Conservation (phyloP, 2,113 vertebrate genomes). For the Stigmatopora nigra region DNA sequence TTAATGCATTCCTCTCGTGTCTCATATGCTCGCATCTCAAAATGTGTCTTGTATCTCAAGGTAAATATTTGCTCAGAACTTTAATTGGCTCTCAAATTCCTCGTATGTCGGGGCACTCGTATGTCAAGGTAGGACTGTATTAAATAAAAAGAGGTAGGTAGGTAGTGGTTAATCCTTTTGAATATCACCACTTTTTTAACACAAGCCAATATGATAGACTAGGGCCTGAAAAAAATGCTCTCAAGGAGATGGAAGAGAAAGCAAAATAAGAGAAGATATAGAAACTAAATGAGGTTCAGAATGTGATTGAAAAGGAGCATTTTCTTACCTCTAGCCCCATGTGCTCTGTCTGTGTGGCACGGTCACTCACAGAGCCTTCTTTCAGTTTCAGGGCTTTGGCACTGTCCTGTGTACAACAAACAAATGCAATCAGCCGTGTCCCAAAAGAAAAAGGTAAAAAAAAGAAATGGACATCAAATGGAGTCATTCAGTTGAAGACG, state of each 20-base stretch:
- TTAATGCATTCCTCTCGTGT: no score
- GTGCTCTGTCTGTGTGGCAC: conserved; percentile 89
- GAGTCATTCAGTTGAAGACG: conserved; percentile 22
- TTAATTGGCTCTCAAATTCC: no score
- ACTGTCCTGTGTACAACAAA: conserved; percentile 77
- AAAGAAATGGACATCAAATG: conserved; percentile 22
- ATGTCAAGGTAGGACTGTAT: no score
- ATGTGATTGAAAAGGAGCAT: neutral
- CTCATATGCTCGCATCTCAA: no score
- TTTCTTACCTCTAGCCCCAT: conserved; percentile 84
- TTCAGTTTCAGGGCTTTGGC: conserved; percentile 77
- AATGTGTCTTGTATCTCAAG: no score
- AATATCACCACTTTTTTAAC: conserved; percentile 32
- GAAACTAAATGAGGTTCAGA: conserved; percentile 22
- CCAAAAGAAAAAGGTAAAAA: conserved; percentile 11
- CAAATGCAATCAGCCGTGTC: conserved; percentile 35
- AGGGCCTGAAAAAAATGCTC: conserved; percentile 25
- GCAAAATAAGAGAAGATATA: conserved; percentile 6
- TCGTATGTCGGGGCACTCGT: no score
- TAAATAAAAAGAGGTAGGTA: conserved; percentile 3
- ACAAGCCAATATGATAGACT: conserved; percentile 29
- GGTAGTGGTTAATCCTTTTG: conserved; percentile 35
- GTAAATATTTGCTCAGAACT: no score
- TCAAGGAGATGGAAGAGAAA: conserved; percentile 18
- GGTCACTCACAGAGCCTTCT: conserved; percentile 82